Conservation (phyloP, 2,888 invertebrate genomes). For the Hetaerina titia region DNA sequence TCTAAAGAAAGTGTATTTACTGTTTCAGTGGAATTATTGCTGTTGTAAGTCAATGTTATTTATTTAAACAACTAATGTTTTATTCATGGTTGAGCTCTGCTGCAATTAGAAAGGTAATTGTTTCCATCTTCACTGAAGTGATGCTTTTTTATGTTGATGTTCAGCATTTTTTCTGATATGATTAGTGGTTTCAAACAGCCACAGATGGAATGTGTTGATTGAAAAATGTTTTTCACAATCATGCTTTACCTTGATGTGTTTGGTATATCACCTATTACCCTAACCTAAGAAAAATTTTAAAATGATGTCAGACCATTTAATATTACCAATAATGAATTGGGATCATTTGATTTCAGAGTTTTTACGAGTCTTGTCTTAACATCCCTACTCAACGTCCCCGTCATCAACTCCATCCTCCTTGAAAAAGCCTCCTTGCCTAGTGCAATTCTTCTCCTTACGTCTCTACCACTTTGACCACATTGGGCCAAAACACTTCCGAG, state of each 20-base stretch:
- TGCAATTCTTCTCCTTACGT: too few relatives aligned
- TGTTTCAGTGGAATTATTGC: conserved; percentile 41
- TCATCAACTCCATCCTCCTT: too few relatives aligned
- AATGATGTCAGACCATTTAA: neutral
- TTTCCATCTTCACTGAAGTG: neutral
- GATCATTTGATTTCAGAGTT: neutral
- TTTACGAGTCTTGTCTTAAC: neutral
- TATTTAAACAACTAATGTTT: conserved; percentile 17
- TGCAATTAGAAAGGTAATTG: neutral
- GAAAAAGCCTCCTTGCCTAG: too few relatives aligned
- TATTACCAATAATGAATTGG: neutral
- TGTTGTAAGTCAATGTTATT: conserved; percentile 40
- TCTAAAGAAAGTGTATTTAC: conserved; percentile 13
- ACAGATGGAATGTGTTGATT: neutral
- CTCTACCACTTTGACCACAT: too few relatives aligned
- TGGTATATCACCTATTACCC: neutral
- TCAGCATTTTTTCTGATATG: neutral
- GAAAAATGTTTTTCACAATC: neutral
- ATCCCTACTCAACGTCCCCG: too few relatives aligned
- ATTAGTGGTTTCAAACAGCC: neutral
- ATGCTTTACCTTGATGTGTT: neutral
- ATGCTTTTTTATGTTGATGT: conserved; percentile 2
- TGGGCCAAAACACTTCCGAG: too few relatives aligned
- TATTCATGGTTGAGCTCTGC: neutral
- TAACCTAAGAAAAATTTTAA: neutral